Base-by-base conservation (phyloP, 1,140 invertebrate genomes). In the Colletes latitarsis region DNA sequence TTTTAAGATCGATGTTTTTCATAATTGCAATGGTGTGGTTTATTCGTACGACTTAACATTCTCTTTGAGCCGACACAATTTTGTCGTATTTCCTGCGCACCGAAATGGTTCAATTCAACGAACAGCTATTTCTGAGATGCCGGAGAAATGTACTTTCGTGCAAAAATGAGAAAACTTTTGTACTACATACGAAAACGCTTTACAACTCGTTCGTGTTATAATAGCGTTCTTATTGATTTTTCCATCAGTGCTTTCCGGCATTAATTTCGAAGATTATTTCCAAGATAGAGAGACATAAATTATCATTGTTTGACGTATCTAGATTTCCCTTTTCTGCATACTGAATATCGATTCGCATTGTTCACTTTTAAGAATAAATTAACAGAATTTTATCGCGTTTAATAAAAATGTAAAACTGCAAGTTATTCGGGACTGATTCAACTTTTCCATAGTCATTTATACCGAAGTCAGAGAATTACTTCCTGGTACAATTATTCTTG, bases 161-260 rank as follows among this genome's bases (percentile, higher is more conserved):
- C 12, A 12, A 19, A 19, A 57, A 71, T 43, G 69, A 5, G 30
- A 58, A 58, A 71, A 58, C 30, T 71, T 58, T 71, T 71, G 39
- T 21, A 19, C 17, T 41, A 43, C 53, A 58, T 58, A 21, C 19
- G 49, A 55, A 41, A 67, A 67, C 49, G 55, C 14, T n/a, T 71
- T 58, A 71, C 41, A 21, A 43, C 6, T 43, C 43, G 58, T 71
- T 43, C 53, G 21, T 17, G 43, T 43, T 43, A 21, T 71, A 3
- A 53, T 30, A 6, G 49, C 12, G n/a, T 21, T 43, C 6, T n/a
- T 39, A 75, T 75, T 6, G 72, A 75, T 66, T 66, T 53, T 66
- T 8, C 30, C 46, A 73, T 66, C 46, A 43, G 12, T 41, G 12
- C 30, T 41, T 75, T 8, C 57, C 9, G 14, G 3, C 57, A n/a